Evolutionary conservation across 2,113 vertebrate genomes (phyloP).

Genomic region (Herpetotheres cachinnans): DNA sequence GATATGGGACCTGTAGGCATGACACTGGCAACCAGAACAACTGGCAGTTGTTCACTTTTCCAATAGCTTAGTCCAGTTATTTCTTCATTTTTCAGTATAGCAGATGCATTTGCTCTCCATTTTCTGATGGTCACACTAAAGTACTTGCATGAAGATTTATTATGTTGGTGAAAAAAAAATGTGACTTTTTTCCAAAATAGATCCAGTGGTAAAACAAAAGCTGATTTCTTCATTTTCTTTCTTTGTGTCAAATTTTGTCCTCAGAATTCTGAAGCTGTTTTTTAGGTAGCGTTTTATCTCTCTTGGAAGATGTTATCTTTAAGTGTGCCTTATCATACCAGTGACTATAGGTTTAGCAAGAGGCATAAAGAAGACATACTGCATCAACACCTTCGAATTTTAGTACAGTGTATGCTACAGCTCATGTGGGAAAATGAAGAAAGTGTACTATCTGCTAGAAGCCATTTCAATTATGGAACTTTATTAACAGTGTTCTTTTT

Average conservation of each 20-base stretch:
- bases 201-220: not conserved
- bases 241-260: not conserved
- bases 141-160: not conserved
- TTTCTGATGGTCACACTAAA: not conserved
- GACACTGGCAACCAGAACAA: not conserved
- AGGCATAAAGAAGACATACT: not conserved
- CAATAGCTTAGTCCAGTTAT: not conserved
- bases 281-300: not conserved
- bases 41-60: not conserved
- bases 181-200: not conserved
- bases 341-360: not conserved
- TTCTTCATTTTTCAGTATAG: not conserved
- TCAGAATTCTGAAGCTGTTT: not conserved
- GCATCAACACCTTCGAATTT: not conserved
- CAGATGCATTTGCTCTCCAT: not conserved
- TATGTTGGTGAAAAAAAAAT: not conserved
- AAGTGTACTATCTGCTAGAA: not conserved
- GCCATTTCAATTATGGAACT: not conserved
- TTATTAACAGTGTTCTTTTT: not conserved
- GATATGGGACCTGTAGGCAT: not conserved
- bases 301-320: not conserved
- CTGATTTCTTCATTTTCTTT: not conserved
- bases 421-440: not conserved
- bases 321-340: not conserved
- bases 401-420: not conserved